Evolutionary conservation across 2,888 invertebrate species (phyloP).

Genomic region (Lamellibrachia columna): DNA sequence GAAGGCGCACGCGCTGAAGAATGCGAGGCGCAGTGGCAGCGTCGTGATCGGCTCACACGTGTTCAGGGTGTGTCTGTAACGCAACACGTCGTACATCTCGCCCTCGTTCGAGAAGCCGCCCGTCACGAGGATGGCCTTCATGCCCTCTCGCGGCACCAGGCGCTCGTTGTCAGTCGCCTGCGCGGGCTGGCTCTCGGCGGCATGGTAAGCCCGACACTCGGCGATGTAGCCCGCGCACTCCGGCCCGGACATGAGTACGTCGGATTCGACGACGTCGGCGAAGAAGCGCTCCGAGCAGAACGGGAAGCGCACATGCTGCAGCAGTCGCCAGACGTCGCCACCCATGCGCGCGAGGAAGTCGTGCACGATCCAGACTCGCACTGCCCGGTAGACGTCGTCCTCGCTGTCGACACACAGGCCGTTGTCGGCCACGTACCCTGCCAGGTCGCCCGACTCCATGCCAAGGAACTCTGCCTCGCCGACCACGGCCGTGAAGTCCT

Average conservation of each 20-base stretch:
- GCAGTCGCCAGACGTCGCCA: neutral
- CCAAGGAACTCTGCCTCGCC: neutral
- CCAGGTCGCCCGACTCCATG: neutral
- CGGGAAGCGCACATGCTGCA: conserved; percentile 16
- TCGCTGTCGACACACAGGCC: neutral
- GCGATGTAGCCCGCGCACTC: neutral
- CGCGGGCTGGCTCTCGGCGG: neutral
- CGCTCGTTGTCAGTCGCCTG: neutral
- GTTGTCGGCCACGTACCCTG: neutral
- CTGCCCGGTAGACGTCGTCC: neutral
- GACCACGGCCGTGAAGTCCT: neutral
- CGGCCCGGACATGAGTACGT: neutral
- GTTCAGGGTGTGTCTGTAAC: neutral
- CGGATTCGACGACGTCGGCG: neutral
- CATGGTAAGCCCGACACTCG: neutral
- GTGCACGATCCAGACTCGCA: neutral
- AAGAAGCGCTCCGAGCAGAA: neutral
- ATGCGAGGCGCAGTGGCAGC: neutral
- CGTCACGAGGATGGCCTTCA: neutral
- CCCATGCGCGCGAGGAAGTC: conserved; percentile 12
- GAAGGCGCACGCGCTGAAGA: conserved; percentile 6
- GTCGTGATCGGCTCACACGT: neutral
- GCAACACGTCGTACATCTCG: neutral
- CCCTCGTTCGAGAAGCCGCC: conserved; percentile 5
- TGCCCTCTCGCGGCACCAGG: neutral